Evolutionary conservation across 37 sponge, comb jelly and placozoan species (phyloP), one percentile per base, ranked within the genome.

Genomic region (Aplysina aerophoba): DNA sequence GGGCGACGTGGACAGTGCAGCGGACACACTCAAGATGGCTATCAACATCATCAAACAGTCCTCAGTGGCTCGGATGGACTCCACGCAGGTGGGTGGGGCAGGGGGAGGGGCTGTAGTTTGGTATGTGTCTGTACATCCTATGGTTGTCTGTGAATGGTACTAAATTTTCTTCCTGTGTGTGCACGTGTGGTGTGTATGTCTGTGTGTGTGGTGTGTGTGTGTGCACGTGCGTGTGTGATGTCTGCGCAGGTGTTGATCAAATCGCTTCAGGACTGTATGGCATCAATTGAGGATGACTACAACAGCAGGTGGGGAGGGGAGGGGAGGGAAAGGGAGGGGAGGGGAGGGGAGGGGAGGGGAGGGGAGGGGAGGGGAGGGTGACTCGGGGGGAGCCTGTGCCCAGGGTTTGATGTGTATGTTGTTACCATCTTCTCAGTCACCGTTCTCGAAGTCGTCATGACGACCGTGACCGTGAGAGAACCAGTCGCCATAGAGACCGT

Each of bases 41-140:
- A 91, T 93, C 57, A 88, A 90, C 38, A 90, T 96, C 40, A 93
- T 96, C 64, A 92, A 90, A 71, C 97, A 96, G 86, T 96, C 97
- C 0, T 63, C 85, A 21, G 85, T 94, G 15, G 93, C 92, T 20
- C 65, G 54, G 50, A 62, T 94, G 4, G 92, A 96, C 16, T 65
- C 94, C 12, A 89, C 82, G 8, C 89, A 87, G 87, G 84, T 92
- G 59, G 35, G 57, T 58, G 82, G 25, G 63, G n/a, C n/a, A n/a
- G n/a, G n/a, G n/a, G n/a, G n/a, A n/a, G n/a, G n/a, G n/a, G n/a
- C n/a, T 15, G 78, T 17, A 83, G 81, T 53, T 81, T 81, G 53
- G 87, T 90, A 11, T 86, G 63, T 44, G 81, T 90, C 33, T 81
- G 91, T 13, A 59, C 69, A n/a, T n/a, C n/a, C n/a, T n/a, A n/a